A percentile compares a stretch with the other conserved stretches of the same genome.
Evolutionary conservation across 2,113 vertebrate species (phyloP).

Genomic region (Microcebus ravelobensis): DNA sequence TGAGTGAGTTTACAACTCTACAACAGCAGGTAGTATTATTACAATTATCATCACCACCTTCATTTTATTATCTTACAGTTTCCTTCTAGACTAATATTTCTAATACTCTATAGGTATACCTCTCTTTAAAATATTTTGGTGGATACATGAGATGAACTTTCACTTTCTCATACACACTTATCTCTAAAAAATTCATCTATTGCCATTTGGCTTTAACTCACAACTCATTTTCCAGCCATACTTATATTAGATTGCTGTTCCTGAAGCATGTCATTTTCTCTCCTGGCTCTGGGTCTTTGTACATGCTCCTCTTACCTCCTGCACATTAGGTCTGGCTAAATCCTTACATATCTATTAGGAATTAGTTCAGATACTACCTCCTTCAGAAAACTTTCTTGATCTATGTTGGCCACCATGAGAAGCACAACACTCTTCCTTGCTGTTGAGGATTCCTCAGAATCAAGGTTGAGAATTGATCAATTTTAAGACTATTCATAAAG

Average conservation of each 20-base stretch:
- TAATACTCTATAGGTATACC: background rate
- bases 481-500: background rate
- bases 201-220: background rate
- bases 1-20: background rate
- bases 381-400: background rate
- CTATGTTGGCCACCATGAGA: background rate
- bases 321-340: background rate
- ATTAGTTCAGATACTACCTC: background rate
- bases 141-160: background rate
- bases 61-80: background rate
- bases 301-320: background rate
- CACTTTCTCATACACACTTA: background rate
- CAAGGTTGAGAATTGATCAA: background rate
- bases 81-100: background rate
- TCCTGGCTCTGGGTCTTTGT: background rate
- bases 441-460: background rate
- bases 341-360: background rate
- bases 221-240: background rate
- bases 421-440: background rate
- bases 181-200: background rate
- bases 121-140: background rate
- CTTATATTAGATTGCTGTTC: background rate
- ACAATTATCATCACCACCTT: background rate
- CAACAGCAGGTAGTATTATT: background rate
- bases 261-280: background rate